Percentiles rank a stretch among this genome's conserved stretches.
These are phyloP conservation scores for Drosophila pachea DNA, from an alignment of 1,140 invertebrate genomes.

Conservation along the genomic window DNA sequence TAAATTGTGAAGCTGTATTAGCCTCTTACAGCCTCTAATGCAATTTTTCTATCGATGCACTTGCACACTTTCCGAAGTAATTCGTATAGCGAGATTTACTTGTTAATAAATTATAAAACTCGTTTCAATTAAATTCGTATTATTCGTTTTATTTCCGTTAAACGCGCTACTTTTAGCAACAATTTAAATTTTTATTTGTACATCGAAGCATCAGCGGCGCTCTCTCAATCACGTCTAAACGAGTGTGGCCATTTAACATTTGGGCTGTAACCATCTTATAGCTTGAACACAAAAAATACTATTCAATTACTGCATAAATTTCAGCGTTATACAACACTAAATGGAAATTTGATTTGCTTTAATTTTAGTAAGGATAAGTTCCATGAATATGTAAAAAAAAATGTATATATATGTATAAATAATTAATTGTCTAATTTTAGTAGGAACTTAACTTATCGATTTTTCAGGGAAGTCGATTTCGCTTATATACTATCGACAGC, in stretches of 20 bases:
- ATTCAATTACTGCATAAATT: not conserved
- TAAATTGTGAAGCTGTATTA: slow-evolving; percentile 38
- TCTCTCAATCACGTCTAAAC: slow-evolving; percentile 42
- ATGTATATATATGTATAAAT: too few species aligned
- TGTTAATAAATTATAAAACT: slow-evolving; percentile 15
- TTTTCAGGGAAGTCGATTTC: not conserved
- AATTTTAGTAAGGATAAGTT: too few species aligned
- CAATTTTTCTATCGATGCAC: slow-evolving; percentile 29
- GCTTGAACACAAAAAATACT: not conserved
- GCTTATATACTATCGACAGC: not conserved
- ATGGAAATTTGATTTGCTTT: too few species aligned
- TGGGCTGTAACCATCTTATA: not conserved
- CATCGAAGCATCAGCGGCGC: slow-evolving; percentile 51
- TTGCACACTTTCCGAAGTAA: slow-evolving; percentile 21
- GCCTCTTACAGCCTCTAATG: slow-evolving; percentile 31
- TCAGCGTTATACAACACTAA: slow-evolving; percentile 18
- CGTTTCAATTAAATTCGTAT: slow-evolving; percentile 35
- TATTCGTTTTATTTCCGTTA: slow-evolving; percentile 38
- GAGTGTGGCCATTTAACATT: slow-evolving; percentile 25
- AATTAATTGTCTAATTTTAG: not conserved
- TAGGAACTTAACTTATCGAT: not conserved
- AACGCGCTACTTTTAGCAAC: slow-evolving; percentile 51
- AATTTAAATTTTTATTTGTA: slow-evolving; percentile 63
- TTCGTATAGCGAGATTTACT: slow-evolving; percentile 8
- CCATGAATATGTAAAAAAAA: too few species aligned